These are phyloP conservation scores for Pocillopora damicornis DNA, from an alignment of 64 coral and sea anemone genomes.

Conservation along the genomic window DNA sequence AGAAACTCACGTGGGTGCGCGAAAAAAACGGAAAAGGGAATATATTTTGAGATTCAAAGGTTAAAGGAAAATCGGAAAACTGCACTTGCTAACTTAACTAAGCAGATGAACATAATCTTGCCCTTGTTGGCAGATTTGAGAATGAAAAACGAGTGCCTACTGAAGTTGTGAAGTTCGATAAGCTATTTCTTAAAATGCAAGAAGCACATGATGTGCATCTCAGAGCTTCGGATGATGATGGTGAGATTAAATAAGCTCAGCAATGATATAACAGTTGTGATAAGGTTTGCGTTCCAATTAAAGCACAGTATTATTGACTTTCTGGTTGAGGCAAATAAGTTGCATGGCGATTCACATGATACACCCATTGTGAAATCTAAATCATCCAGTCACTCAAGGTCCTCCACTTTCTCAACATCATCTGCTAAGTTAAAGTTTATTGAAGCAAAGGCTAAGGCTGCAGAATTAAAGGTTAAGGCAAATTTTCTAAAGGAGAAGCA, in stretches of 20 bases:
- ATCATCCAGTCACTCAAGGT: neutral
- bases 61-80: no score
- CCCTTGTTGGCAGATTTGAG: no score
- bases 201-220: neutral
- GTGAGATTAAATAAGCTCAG: slow-evolving; percentile 27
- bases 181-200: no score
- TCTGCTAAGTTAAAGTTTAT: no score
- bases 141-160: no score
- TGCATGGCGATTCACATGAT: neutral
- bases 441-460: no score
- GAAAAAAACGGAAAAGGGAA: slow-evolving; percentile 21
- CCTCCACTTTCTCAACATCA: no score
- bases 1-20: no score
- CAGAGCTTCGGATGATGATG: neutral
- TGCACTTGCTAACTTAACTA: no score
- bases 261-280: slow-evolving; percentile 58
- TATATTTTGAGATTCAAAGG: slow-evolving; percentile 5
- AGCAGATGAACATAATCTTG: no score
- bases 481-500: slow-evolving; percentile 31
- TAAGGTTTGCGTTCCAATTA: slow-evolving; percentile 44
- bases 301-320: slow-evolving; percentile 63
- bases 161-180: no score
- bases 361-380: neutral
- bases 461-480: no score
- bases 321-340: slow-evolving; percentile 44